Conservation (phyloP, 2,113 vertebrate species). For the Hydrolagus affinis region DNA sequence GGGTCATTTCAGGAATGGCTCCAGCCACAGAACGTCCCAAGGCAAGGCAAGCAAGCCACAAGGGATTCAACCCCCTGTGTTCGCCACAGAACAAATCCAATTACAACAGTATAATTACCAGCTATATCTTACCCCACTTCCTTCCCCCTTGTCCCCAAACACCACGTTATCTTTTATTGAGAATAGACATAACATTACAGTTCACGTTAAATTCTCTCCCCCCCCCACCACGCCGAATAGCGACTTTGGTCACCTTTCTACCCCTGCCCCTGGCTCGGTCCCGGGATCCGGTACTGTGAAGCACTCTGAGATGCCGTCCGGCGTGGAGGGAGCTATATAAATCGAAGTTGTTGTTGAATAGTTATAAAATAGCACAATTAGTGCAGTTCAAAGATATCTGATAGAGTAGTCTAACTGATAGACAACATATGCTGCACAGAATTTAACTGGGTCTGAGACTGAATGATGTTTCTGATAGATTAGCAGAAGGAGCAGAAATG, state of each 20-base stretch:
- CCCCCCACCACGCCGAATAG: no score
- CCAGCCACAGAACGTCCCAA: constrained; percentile 8
- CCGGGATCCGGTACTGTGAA: no score
- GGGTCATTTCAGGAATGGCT: constrained; percentile 32
- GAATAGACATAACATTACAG: neutral
- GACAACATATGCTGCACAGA: neutral
- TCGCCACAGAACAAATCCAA: neutral
- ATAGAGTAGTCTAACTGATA: neutral
- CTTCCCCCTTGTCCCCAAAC: neutral
- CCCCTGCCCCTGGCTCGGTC: no score
- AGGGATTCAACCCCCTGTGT: neutral
- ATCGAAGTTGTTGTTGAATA: no score
- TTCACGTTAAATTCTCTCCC: neutral
- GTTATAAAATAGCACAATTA: neutral
- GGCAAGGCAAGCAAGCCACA: constrained; percentile 34
- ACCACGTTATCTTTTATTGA: neutral
- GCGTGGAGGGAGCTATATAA: no score
- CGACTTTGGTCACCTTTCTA: no score
- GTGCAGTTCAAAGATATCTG: neutral
- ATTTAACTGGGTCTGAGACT: neutral
- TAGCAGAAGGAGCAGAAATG: neutral
- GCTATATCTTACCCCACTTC: neutral
- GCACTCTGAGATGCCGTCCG: no score
- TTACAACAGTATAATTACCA: neutral
- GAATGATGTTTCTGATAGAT: neutral